Percentiles rank a stretch among this genome's conserved stretches.
Evolutionary conservation across 2,113 vertebrate species (phyloP).

Genomic region (Mustela lutreola): DNA sequence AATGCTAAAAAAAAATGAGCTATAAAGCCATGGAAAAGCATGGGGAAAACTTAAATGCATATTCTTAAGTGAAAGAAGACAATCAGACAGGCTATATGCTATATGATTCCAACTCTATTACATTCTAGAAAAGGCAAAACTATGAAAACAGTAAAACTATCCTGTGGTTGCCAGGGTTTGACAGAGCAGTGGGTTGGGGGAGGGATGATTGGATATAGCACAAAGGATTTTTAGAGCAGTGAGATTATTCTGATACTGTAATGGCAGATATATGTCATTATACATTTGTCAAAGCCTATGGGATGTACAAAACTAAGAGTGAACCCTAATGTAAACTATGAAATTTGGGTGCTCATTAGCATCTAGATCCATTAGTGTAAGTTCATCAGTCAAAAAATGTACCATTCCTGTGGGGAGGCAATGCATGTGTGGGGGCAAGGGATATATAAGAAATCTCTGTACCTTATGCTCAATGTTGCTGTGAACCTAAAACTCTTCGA

Average conservation of each 20-base stretch:
- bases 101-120: background rate
- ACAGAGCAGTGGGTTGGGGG: too few species aligned
- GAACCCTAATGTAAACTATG: background rate
- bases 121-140: background rate
- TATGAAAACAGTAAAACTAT: background rate
- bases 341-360: background rate
- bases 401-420: background rate
- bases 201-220: background rate
- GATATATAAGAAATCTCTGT: background rate
- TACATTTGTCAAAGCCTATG: background rate
- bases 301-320: background rate
- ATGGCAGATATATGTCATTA: background rate
- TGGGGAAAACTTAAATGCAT: background rate
- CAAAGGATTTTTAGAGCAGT: background rate
- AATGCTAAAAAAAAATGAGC: background rate
- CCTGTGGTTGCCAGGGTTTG: background rate
- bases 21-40: background rate
- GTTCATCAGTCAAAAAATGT: background rate
- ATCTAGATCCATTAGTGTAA: background rate
- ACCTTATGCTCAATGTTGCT: background rate
- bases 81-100: background rate
- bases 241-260: background rate
- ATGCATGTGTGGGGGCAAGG: background rate
- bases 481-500: background rate
- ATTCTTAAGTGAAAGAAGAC: background rate